These are phyloP conservation scores for Ginglymostoma cirratum DNA, from an alignment of 2,113 vertebrate genomes.

Conservation along the genomic window DNA sequence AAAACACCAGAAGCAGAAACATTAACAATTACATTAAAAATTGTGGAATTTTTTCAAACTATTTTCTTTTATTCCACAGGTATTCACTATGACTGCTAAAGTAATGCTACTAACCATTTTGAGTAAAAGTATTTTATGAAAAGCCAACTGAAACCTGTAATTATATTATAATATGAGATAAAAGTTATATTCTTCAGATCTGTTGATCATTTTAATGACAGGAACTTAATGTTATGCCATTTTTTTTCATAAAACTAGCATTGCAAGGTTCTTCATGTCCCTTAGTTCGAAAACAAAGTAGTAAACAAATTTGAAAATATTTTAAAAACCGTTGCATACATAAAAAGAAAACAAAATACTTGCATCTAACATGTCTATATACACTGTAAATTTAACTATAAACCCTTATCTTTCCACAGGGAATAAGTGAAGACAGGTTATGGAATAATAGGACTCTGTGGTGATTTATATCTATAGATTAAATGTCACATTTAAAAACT, in stretches of 20 bases:
- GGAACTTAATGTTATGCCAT: too few species aligned
- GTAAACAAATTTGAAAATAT: not conserved
- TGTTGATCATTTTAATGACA: not conserved
- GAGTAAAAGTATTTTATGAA: not conserved
- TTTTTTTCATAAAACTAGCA: not conserved
- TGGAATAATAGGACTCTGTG: constrained; percentile 41
- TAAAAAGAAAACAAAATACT: not conserved
- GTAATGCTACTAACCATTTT: not conserved
- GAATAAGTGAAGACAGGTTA: constrained; percentile 40
- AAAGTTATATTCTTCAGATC: not conserved
- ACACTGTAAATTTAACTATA: constrained; percentile 28
- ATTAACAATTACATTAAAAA: not conserved
- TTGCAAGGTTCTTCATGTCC: too few species aligned
- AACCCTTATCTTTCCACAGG: constrained; percentile 46
- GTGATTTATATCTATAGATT: constrained; percentile 57
- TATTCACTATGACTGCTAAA: not conserved
- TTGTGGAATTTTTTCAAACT: not conserved
- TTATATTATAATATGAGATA: not conserved
- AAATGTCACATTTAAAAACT: constrained; percentile 50
- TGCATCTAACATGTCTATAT: not conserved
- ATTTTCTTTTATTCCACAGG: not conserved
- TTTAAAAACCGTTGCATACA: not conserved
- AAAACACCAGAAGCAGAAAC: not conserved
- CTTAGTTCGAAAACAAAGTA: not conserved
- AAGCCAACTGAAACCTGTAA: not conserved